Evolutionary conservation across 2,888 invertebrate genomes (phyloP).

Genomic region (Andrena haemorrhoa): DNA sequence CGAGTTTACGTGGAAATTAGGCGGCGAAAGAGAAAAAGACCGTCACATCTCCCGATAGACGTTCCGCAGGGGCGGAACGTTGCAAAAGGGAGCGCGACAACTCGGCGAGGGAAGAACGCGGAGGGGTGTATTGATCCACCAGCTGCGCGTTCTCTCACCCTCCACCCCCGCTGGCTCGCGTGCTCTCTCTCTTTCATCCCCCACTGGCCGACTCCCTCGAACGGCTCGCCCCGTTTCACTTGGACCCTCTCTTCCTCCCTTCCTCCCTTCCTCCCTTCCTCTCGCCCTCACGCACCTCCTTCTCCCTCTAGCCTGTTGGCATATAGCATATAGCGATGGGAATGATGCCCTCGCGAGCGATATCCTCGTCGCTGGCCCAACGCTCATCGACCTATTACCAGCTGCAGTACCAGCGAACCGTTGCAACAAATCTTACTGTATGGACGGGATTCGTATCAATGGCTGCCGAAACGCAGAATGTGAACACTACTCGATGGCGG

Average conservation of each 20-base stretch:
- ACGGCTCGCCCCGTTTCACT: constrained; percentile 66
- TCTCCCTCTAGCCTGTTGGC: constrained; percentile 6
- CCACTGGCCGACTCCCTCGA: constrained; percentile 61
- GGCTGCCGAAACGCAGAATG: background rate
- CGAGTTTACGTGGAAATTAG: constrained; percentile 46
- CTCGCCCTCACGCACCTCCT: constrained; percentile 50
- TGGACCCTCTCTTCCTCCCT: constrained; percentile 51
- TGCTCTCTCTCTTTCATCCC: constrained; percentile 35
- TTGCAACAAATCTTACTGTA: background rate
- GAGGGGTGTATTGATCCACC: constrained; percentile 83
- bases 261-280: constrained; percentile 26
- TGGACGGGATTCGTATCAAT: background rate
- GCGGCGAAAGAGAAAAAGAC: constrained; percentile 47
- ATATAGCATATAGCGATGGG: constrained; percentile 40
- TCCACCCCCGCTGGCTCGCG: constrained; percentile 41
- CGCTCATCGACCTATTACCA: background rate
- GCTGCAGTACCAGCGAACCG: background rate
- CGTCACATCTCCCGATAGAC: constrained; percentile 61
- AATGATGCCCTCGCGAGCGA: constrained; percentile 35
- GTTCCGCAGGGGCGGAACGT: constrained; percentile 61
- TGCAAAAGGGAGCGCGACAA: constrained; percentile 69
- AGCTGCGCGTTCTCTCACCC: constrained; percentile 81
- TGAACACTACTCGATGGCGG: background rate
- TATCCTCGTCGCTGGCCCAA: background rate
- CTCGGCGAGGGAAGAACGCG: constrained; percentile 72